These are phyloP conservation scores for Perizoma flavofasciatum DNA, from an alignment of 2,888 invertebrate genomes.

Conservation along the genomic window DNA sequence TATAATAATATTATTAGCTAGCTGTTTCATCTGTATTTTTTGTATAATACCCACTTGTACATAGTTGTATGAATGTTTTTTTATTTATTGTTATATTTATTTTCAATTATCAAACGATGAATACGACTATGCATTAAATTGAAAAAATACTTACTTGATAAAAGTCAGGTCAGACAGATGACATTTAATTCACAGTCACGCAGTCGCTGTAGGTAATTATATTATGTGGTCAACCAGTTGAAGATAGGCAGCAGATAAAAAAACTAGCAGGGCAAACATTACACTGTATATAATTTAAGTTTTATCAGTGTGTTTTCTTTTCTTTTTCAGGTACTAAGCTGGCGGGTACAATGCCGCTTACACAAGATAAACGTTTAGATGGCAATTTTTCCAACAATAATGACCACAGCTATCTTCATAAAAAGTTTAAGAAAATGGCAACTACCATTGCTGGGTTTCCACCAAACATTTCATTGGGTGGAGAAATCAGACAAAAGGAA, in stretches of 20 bases:
- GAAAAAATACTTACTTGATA: neutral
- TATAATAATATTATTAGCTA: no score
- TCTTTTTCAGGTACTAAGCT: slow-evolving; percentile 64
- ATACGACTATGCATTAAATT: no score
- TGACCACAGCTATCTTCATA: slow-evolving; percentile 93
- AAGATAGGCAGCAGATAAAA: slow-evolving; percentile 4
- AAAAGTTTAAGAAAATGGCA: slow-evolving; percentile 96
- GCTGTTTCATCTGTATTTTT: no score
- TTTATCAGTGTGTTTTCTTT: neutral
- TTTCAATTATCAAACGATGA: no score
- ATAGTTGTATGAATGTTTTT: no score
- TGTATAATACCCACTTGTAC: no score
- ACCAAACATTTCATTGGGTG: slow-evolving; percentile 58
- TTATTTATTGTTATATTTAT: no score
- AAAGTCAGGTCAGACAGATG: neutral
- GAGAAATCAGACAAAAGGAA: slow-evolving; percentile 65
- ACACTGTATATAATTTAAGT: neutral
- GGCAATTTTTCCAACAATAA: slow-evolving; percentile 80
- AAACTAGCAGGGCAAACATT: neutral
- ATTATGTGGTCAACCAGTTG: neutral
- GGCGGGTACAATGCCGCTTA: slow-evolving; percentile 78
- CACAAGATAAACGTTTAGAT: slow-evolving; percentile 80
- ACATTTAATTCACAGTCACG: neutral
- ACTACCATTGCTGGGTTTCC: slow-evolving; percentile 79
- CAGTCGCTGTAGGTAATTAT: neutral